phyloP scores from a whole-genome alignment of 2,113 vertebrate genomes.

The Prinia subflava region DNA sequence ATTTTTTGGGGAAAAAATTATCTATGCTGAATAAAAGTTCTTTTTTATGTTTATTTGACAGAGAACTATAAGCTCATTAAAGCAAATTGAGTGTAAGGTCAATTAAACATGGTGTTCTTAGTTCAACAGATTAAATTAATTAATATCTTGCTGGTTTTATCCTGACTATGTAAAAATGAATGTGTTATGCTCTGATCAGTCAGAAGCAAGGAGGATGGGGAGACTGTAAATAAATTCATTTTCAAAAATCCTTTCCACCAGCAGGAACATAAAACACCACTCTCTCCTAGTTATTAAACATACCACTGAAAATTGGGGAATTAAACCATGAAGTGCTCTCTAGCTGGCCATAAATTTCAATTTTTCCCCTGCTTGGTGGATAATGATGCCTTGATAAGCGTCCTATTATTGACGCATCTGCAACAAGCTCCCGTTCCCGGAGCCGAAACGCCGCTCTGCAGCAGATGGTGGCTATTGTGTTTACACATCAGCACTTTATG shows the following conservation, averaged over 20 bases:
- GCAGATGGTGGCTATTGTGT: conserved; percentile 81
- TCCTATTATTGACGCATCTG: conserved; percentile 74
- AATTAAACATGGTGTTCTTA: conserved; percentile 3
- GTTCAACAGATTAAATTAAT: conserved; percentile 69
- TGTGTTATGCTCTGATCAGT: not conserved
- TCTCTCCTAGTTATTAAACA: conserved; percentile 68
- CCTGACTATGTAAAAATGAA: conserved; percentile 23
- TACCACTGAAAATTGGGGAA: conserved; percentile 65
- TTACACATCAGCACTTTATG: conserved; percentile 84
- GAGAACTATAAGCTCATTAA: not conserved
- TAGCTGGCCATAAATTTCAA: conserved; percentile 74
- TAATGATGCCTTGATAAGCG: conserved; percentile 74
- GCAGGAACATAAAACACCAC: conserved; percentile 55
- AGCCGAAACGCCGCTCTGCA: conserved; percentile 57
- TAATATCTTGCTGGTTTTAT: conserved; percentile 50
- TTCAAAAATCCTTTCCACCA: conserved; percentile 24
- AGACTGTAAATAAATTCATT: conserved; percentile 61
- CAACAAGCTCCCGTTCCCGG: conserved; percentile 61
- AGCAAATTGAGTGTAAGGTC: not conserved
- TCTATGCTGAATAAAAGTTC: not conserved
- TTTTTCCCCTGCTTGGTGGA: conserved; percentile 61
- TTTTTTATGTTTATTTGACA: not conserved
- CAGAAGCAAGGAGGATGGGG: conserved; percentile 20
- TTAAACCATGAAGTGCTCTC: conserved; percentile 76
- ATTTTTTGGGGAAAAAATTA: not conserved